Conservation (phyloP, 2,797 vertebrate genomes). For the Myiotriccus ornatus region DNA sequence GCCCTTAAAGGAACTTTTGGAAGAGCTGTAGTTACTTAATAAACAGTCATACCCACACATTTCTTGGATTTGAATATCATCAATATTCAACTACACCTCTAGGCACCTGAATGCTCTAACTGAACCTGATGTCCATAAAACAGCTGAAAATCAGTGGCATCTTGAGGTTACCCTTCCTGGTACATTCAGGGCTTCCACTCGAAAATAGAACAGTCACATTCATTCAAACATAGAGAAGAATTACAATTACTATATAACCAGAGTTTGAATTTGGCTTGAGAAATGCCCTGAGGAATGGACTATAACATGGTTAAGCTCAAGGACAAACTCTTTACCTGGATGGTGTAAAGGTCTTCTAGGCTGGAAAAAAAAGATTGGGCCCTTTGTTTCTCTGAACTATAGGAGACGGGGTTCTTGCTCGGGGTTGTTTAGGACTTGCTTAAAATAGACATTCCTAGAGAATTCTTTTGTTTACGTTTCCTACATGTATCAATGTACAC, state of each 20-base stretch:
- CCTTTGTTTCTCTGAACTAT: neutral
- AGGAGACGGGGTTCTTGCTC: neutral
- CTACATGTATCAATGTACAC: neutral
- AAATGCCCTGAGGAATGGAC: neutral
- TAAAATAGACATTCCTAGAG: neutral
- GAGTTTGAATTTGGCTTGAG: neutral
- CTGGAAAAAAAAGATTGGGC: neutral
- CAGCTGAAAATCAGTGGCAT: neutral
- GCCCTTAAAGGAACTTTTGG: neutral
- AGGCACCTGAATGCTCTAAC: neutral
- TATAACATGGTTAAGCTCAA: neutral
- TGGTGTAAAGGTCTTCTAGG: neutral
- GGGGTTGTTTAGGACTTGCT: neutral
- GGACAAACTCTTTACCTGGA: neutral
- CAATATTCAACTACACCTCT: neutral
- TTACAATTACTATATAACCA: neutral
- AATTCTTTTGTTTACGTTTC: neutral
- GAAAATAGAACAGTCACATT: neutral
- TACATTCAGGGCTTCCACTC: neutral
- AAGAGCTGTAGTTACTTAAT: neutral
- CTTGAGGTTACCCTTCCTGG: neutral
- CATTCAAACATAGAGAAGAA: neutral
- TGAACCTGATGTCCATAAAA: neutral
- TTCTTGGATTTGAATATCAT: neutral
- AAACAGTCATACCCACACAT: neutral